Conservation (phyloP, 2,113 vertebrate species). For the Bos indicus region DNA sequence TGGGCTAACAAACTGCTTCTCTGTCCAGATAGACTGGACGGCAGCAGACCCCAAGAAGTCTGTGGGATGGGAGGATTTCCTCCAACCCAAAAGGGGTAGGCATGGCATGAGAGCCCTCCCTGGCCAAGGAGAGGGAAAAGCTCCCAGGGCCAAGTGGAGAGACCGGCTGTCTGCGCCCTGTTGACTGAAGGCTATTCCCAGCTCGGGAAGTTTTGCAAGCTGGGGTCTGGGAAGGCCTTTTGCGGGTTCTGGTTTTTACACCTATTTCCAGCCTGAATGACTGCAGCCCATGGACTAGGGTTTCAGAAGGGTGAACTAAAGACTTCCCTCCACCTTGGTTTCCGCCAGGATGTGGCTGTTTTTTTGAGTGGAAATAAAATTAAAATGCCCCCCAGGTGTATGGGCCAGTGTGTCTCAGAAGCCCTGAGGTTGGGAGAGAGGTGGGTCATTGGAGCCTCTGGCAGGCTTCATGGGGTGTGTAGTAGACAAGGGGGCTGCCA, state of each 20-base stretch:
- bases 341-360: background rate
- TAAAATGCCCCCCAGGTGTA: background rate
- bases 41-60: background rate
- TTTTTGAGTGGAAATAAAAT: background rate
- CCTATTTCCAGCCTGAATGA: background rate
- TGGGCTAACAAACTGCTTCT: background rate
- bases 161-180: fast-evolving
- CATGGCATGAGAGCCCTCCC: background rate
- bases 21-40: background rate
- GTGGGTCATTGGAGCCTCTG: background rate
- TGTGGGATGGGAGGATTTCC: background rate
- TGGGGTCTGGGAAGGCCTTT: background rate
- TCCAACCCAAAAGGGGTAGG: background rate
- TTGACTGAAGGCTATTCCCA: background rate
- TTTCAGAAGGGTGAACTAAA: background rate
- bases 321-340: background rate
- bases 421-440: background rate
- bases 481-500: background rate
- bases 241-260: background rate
- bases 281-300: background rate
- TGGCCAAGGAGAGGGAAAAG: background rate
- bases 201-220: background rate
- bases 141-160: background rate
- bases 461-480: background rate
- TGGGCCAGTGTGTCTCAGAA: background rate